These are phyloP conservation scores for Villa cingulata DNA, from an alignment of 2,888 invertebrate species.

Conservation along the genomic window DNA sequence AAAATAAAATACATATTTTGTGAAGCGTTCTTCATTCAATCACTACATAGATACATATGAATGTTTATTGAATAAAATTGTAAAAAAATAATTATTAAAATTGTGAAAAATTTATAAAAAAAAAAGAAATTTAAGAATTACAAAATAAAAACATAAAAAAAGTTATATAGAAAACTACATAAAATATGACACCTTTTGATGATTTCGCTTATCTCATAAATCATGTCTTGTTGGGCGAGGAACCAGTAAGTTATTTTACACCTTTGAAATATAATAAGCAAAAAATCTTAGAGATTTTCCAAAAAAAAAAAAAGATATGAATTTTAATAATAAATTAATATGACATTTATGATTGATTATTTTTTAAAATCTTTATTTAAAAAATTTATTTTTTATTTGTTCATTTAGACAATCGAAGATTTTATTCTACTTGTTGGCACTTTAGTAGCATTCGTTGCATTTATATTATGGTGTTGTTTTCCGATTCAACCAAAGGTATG, in stretches of 20 bases:
- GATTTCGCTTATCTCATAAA: constrained; percentile 47
- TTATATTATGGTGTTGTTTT: constrained; percentile 50
- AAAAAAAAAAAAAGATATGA: background rate
- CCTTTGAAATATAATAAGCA: background rate
- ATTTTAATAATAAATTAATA: too few relatives aligned
- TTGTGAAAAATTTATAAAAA: too few relatives aligned
- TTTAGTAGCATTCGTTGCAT: constrained; percentile 47
- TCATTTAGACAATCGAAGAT: constrained; percentile 45
- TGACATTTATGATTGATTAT: too few relatives aligned
- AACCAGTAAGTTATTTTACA: constrained; percentile 39
- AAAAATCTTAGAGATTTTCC: background rate
- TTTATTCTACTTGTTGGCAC: constrained; percentile 47
- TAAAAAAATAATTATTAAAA: too few relatives aligned
- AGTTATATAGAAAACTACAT: too few relatives aligned
- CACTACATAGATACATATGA: too few relatives aligned
- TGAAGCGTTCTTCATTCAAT: too few relatives aligned
- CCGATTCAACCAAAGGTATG: constrained; percentile 41
- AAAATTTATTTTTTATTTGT: constrained; percentile 3
- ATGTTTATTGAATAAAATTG: too few relatives aligned
- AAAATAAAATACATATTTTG: too few relatives aligned
- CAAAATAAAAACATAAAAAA: too few relatives aligned
- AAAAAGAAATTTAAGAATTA: too few relatives aligned
- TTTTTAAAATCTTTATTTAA: background rate
- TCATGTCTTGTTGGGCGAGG: constrained; percentile 45
- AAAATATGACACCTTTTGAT: constrained; percentile 43